Conservation (phyloP, 2,888 invertebrate genomes). For the Agonopterix alstromeriana region DNA sequence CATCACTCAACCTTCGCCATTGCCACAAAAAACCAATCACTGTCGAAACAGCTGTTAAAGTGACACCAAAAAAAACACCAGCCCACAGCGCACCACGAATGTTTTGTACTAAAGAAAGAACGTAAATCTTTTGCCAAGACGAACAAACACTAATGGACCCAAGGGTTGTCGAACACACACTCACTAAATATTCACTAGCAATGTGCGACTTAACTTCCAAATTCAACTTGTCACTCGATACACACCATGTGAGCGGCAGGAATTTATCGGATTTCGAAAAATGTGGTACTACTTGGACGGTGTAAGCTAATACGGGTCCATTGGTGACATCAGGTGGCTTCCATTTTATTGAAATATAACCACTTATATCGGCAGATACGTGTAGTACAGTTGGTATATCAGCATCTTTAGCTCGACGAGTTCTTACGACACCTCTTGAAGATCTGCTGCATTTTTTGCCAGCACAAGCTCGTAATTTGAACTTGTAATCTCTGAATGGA, state of each 20-base stretch:
- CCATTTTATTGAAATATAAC: constrained; percentile 45
- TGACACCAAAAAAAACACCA: constrained; percentile 37
- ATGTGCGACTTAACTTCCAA: constrained; percentile 21
- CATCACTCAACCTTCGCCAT: constrained; percentile 24
- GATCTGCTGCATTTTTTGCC: constrained; percentile 44
- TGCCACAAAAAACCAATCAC: constrained; percentile 30
- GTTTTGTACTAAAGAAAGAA: constrained; percentile 1
- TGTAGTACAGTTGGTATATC: constrained; percentile 36
- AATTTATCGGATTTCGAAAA: constrained; percentile 25
- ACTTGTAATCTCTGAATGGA: constrained; percentile 58
- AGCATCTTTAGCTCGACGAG: constrained; percentile 34
- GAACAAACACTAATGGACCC: constrained; percentile 31
- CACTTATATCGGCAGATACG: constrained; percentile 25
- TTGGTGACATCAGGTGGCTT: constrained; percentile 45
- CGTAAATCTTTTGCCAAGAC: constrained; percentile 16
- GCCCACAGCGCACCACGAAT: constrained; percentile 30
- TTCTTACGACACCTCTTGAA: constrained; percentile 45
- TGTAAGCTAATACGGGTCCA: constrained; percentile 54
- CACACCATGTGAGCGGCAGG: constrained; percentile 44
- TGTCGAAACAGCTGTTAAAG: constrained; percentile 32
- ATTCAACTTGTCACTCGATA: constrained; percentile 26
- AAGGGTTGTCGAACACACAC: constrained; percentile 35
- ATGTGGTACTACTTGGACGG: constrained; percentile 46
- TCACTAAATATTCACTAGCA: constrained; percentile 30
- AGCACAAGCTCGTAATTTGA: constrained; percentile 52